phyloP scores from a whole-genome alignment of 2,888 invertebrate genomes.

The Blomia tropicalis region DNA sequence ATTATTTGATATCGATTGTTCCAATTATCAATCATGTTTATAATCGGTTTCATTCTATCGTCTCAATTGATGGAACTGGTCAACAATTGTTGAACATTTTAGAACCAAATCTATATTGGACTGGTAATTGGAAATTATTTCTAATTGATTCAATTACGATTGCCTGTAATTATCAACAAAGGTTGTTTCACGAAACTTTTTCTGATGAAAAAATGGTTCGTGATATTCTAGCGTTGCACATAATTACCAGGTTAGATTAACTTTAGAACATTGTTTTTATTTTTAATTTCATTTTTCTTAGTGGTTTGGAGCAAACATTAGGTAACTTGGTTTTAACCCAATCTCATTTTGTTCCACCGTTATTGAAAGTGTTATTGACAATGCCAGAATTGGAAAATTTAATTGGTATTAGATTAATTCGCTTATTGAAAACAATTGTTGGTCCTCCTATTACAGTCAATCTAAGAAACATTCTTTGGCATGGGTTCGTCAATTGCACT shows the following conservation, averaged over 20 bases:
- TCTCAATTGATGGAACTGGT: background rate
- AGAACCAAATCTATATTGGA: background rate
- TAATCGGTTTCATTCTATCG: background rate
- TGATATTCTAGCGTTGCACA: background rate
- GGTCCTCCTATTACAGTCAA: slow-evolving; percentile 42
- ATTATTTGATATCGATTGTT: background rate
- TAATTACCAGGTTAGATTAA: background rate
- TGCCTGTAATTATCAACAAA: background rate
- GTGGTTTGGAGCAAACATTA: slow-evolving; percentile 14
- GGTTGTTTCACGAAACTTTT: background rate
- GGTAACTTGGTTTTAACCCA: slow-evolving; percentile 16
- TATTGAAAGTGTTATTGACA: slow-evolving; percentile 39
- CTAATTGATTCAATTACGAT: slow-evolving; percentile 1
- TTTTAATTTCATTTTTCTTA: background rate
- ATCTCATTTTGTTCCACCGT: slow-evolving; percentile 35
- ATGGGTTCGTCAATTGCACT: slow-evolving; percentile 38
- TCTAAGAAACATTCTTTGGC: slow-evolving; percentile 43
- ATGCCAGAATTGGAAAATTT: slow-evolving; percentile 34
- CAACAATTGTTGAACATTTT: background rate
- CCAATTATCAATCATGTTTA: background rate
- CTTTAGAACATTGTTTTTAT: background rate
- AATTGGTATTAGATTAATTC: slow-evolving; percentile 36
- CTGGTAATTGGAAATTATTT: background rate
- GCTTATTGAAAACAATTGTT: slow-evolving; percentile 38
- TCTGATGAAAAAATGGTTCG: background rate